Conservation (phyloP, 2,797 vertebrate genomes). For the Poeciliopsis infans region DNA sequence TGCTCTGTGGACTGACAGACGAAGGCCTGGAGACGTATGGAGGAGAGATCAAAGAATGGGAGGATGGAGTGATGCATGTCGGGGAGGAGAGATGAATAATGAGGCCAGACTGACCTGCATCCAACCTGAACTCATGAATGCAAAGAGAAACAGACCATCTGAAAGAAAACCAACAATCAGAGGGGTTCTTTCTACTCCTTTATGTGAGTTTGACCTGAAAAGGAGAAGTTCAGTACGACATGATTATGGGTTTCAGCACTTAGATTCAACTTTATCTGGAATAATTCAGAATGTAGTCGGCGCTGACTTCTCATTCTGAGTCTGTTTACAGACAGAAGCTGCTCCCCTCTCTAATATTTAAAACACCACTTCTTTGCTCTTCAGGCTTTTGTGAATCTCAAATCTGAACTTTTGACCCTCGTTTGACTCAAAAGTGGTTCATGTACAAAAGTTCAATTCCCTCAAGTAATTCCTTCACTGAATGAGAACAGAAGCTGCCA, state of each 20-base stretch:
- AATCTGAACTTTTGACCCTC: slow-evolving; percentile 24
- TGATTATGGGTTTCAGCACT: neutral
- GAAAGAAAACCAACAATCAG: slow-evolving; percentile 4
- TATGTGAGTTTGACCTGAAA: neutral
- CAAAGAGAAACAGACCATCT: slow-evolving; percentile 34
- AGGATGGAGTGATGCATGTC: slow-evolving; percentile 34
- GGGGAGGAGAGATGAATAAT: slow-evolving; percentile 51
- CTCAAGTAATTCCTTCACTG: slow-evolving; percentile 5
- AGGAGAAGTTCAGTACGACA: neutral
- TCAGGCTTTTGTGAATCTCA: slow-evolving; percentile 1
- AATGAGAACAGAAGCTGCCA: neutral
- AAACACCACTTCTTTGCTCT: slow-evolving; percentile 10
- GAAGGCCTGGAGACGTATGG: slow-evolving; percentile 16
- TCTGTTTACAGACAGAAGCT: slow-evolving; percentile 8
- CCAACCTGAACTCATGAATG: slow-evolving; percentile 36
- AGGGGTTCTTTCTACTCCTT: slow-evolving; percentile 16
- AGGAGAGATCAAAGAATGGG: slow-evolving; percentile 31
- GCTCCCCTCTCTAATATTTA: neutral
- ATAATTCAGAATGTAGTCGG: slow-evolving; percentile 18
- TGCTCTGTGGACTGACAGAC: slow-evolving; percentile 31
- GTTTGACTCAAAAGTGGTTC: neutral
- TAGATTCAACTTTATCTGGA: slow-evolving; percentile 14
- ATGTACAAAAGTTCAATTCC: slow-evolving; percentile 6
- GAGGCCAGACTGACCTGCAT: slow-evolving; percentile 53
- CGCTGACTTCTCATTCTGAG: neutral